Evolutionary conservation across 2,797 vertebrate species (phyloP).

Genomic region (Mionectes olivaceus): DNA sequence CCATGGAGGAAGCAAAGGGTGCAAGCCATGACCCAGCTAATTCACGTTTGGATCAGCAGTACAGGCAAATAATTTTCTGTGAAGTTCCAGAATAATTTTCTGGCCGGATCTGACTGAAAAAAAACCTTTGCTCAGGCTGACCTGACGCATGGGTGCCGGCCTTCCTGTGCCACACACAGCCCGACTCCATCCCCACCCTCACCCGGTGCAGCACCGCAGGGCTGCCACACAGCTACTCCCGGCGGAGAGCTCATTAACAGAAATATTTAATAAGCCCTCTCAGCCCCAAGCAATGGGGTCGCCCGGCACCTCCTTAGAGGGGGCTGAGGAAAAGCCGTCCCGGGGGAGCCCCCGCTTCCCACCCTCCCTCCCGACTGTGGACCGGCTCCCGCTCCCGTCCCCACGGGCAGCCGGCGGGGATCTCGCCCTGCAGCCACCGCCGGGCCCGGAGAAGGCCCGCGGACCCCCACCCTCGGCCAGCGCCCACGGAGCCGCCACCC

Average conservation of each 20-base stretch:
- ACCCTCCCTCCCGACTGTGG: background rate
- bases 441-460: background rate
- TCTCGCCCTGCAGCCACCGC: background rate
- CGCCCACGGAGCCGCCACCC: background rate
- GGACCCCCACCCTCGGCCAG: background rate
- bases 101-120: background rate
- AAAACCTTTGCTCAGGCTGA: conserved; percentile 24
- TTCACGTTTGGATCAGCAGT: background rate
- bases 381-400: too few species aligned
- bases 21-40: conserved; percentile 2
- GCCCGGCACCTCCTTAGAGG: background rate
- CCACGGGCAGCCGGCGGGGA: background rate
- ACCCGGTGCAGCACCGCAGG: background rate
- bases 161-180: background rate
- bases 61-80: background rate
- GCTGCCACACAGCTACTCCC: background rate
- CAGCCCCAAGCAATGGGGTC: background rate
- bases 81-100: background rate
- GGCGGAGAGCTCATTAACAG: background rate
- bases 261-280: background rate
- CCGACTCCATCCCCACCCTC: background rate
- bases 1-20: background rate
- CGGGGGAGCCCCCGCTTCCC: background rate
- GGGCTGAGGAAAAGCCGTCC: background rate
- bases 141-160: background rate